phyloP scores from a whole-genome alignment of 2,888 invertebrate species.

The Synanthedon myopaeformis region DNA sequence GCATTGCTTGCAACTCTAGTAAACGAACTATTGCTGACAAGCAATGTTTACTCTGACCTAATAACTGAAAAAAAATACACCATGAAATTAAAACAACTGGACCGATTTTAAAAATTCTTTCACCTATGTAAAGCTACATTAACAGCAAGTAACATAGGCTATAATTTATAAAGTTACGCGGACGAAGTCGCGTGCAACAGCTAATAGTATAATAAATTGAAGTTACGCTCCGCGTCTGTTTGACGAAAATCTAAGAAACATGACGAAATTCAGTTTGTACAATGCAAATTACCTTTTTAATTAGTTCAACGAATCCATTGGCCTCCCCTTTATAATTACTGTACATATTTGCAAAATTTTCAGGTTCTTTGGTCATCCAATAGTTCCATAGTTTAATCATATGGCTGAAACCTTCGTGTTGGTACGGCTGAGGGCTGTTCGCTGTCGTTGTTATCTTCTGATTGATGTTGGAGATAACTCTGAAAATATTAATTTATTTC shows the following conservation, averaged over 20 bases:
- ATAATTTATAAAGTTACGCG: too few relatives aligned
- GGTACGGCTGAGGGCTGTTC: conserved; percentile 31
- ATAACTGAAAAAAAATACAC: conserved; percentile 27
- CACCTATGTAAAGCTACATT: too few relatives aligned
- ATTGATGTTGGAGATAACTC: conserved; percentile 36
- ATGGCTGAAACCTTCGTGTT: conserved; percentile 61
- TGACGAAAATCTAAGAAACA: too few relatives aligned
- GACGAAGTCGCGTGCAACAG: too few relatives aligned
- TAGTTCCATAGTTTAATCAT: conserved; percentile 79
- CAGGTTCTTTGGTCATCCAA: conserved; percentile 80
- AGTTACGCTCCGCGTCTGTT: too few relatives aligned
- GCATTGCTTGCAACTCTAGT: conserved; percentile 72
- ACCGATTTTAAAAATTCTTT: too few relatives aligned
- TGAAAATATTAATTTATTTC: conserved; percentile 11
- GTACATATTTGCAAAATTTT: conserved; percentile 72
- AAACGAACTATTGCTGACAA: conserved; percentile 76
- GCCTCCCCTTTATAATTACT: conserved; percentile 70
- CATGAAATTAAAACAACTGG: too few relatives aligned
- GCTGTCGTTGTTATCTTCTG: conserved; percentile 19
- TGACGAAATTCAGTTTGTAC: too few relatives aligned
- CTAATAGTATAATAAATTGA: too few relatives aligned
- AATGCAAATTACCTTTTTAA: conserved; percentile 56
- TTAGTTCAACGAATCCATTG: conserved; percentile 65
- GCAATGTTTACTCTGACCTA: conserved; percentile 73
- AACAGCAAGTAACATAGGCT: too few relatives aligned